Evolutionary conservation across 2,797 vertebrate genomes (phyloP).

Genomic region (Acanthurus tractus): DNA sequence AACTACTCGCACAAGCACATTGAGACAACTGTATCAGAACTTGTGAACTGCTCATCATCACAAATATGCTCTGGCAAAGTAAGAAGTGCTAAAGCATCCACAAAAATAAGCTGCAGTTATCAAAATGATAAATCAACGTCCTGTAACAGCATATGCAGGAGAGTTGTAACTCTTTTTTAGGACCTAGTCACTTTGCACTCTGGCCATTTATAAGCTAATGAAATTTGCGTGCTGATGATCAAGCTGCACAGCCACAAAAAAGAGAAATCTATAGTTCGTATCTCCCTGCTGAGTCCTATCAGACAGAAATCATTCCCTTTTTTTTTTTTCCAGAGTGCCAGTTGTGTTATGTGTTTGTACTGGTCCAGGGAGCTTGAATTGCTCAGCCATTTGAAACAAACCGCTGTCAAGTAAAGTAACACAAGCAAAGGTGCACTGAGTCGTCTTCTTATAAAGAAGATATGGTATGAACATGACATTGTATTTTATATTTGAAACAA

Average conservation of each 20-base stretch:
- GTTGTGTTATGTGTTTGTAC: constrained; percentile 66
- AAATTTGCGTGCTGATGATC: constrained; percentile 79
- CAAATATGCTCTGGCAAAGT: constrained; percentile 85
- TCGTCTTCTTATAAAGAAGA: constrained; percentile 91
- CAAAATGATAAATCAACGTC: constrained; percentile 77
- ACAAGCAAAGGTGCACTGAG: constrained; percentile 82
- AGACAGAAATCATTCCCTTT: constrained; percentile 62
- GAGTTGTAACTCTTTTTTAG: constrained; percentile 72
- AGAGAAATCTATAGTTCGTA: constrained; percentile 64
- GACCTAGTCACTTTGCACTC: constrained; percentile 79
- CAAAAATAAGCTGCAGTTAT: constrained; percentile 88
- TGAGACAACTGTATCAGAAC: constrained; percentile 86
- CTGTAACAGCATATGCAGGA: constrained; percentile 76
- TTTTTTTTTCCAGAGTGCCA: constrained; percentile 62
- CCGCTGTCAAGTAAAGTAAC: constrained; percentile 78
- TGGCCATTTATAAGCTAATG: constrained; percentile 80
- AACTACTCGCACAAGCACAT: constrained; percentile 91
- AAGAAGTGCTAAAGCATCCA: constrained; percentile 88
- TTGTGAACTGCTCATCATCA: constrained; percentile 83
- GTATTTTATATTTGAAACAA: constrained; percentile 74
- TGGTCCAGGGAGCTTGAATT: constrained; percentile 67
- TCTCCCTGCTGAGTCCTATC: constrained; percentile 68
- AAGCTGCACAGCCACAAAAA: constrained; percentile 82
- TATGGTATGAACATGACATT: constrained; percentile 82
- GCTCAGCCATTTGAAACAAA: constrained; percentile 79